Percentiles rank a stretch among this genome's conserved stretches.
Conservation (phyloP, 2,888 invertebrate genomes). For the Craniophora ligustri region DNA sequence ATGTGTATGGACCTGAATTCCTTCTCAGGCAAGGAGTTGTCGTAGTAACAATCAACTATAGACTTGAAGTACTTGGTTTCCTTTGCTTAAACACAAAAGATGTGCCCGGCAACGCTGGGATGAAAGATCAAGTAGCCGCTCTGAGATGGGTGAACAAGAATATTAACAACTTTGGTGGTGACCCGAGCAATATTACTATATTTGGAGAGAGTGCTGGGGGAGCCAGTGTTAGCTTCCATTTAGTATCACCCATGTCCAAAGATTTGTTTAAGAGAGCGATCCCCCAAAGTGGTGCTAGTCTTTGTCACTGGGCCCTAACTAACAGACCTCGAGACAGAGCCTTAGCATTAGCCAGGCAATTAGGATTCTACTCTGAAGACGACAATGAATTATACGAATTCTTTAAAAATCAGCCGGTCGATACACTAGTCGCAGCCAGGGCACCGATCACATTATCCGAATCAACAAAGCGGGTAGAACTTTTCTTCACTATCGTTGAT, state of each 20-base stretch:
- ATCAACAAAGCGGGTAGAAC: constrained; percentile 20
- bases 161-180: constrained; percentile 65
- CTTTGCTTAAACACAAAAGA: constrained; percentile 67
- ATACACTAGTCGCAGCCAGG: constrained; percentile 38
- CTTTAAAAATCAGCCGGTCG: constrained; percentile 54
- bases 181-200: constrained; percentile 64
- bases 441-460: constrained; percentile 53
- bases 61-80: constrained; percentile 70
- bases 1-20: constrained; percentile 68
- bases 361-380: constrained; percentile 61
- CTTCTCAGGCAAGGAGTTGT: constrained; percentile 65
- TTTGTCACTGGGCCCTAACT: constrained; percentile 87
- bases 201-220: constrained; percentile 72
- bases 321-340: constrained; percentile 81
- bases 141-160: constrained; percentile 67
- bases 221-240: constrained; percentile 60
- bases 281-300: constrained; percentile 90
- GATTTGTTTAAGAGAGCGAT: constrained; percentile 83
- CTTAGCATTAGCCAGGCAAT: constrained; percentile 57
- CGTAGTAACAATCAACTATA: constrained; percentile 73
- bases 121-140: constrained; percentile 73
- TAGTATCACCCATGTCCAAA: constrained; percentile 72
- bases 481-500: constrained; percentile 55
- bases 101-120: constrained; percentile 71
- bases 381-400: constrained; percentile 58